phyloP scores from a whole-genome alignment of 2,113 vertebrate species.

The Dasyurus viverrinus region DNA sequence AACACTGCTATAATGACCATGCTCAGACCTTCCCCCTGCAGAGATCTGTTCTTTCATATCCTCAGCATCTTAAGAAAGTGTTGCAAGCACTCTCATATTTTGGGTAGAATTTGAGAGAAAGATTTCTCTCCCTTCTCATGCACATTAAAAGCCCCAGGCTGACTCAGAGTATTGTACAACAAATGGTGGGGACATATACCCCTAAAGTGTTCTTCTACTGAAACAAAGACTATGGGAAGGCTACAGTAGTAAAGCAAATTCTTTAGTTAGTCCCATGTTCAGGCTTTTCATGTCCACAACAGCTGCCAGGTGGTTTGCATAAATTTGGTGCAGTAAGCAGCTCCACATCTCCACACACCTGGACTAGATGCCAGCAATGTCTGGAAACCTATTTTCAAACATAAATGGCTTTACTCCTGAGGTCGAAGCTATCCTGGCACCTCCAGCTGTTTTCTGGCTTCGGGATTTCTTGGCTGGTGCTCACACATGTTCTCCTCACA shows the following conservation, averaged over 20 bases:
- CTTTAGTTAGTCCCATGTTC: neutral
- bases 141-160: neutral
- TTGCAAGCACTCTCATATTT: neutral
- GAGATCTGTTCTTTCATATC: neutral
- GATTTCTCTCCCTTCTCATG: neutral
- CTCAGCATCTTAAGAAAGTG: neutral
- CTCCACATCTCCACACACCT: neutral
- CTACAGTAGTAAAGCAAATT: neutral
- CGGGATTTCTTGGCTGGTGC: neutral
- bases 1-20: neutral
- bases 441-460: neutral
- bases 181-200: neutral
- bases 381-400: neutral
- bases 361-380: neutral
- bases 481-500: conserved; percentile 8
- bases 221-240: neutral
- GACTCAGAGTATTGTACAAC: neutral
- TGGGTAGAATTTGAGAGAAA: neutral
- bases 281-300: neutral
- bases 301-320: neutral
- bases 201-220: neutral
- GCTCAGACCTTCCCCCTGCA: neutral
- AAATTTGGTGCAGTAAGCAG: neutral
- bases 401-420: neutral
- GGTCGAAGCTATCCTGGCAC: neutral